phyloP scores from a whole-genome alignment of 2,113 vertebrate species.

The Cyanistes caeruleus region DNA sequence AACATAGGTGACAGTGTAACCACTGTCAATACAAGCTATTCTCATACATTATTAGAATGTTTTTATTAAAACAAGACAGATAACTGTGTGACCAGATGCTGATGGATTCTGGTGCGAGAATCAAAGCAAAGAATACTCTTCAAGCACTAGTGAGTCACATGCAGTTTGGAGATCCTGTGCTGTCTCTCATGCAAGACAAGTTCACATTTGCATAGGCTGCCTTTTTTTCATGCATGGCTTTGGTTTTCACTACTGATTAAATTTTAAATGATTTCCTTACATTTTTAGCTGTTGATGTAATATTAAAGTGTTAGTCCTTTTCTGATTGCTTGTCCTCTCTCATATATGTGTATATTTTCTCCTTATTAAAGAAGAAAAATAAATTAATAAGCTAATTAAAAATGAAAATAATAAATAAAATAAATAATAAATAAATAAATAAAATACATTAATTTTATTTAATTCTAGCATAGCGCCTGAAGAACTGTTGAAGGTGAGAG shows the following conservation, averaged over 20 bases:
- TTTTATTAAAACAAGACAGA: neutral
- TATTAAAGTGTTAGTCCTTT: neutral
- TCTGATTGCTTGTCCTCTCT: neutral
- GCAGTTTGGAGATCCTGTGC: neutral
- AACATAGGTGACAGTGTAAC: neutral
- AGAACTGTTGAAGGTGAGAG: neutral
- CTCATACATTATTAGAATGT: neutral
- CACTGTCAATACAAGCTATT: neutral
- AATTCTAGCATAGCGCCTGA: neutral
- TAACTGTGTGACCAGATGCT: neutral
- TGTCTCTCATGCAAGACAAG: neutral
- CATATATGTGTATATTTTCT: neutral
- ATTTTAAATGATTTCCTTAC: neutral
- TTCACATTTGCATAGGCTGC: neutral
- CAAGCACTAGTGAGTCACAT: neutral
- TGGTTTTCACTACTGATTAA: neutral
- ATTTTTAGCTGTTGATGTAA: neutral
- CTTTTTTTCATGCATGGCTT: neutral
- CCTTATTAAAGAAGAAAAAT: neutral
- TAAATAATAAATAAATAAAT: too few relatives aligned
- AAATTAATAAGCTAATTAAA: too few relatives aligned
- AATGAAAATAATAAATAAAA: too few relatives aligned
- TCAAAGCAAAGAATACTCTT: neutral
- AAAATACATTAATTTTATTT: neutral
- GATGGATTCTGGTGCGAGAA: neutral